phyloP scores from a whole-genome alignment of 2,797 vertebrate species.

The Allobates femoralis region DNA sequence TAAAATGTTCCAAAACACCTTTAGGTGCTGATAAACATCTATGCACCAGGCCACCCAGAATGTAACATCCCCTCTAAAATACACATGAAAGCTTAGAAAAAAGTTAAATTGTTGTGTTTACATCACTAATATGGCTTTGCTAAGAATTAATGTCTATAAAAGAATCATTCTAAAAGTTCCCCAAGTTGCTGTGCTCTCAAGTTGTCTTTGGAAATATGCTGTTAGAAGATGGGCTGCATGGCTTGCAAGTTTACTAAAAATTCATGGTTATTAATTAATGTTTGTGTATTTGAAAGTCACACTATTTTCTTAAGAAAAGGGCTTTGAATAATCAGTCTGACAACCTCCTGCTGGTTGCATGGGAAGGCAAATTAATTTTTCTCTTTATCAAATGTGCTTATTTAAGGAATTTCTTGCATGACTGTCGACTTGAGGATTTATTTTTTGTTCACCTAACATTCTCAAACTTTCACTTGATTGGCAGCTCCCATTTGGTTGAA shows the following conservation, averaged over 20 bases:
- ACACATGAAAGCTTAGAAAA: no score
- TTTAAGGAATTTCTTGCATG: conserved; percentile 21
- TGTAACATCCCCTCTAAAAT: no score
- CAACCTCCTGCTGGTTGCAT: conserved; percentile 58
- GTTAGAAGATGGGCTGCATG: background rate
- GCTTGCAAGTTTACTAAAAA: conserved; percentile 35
- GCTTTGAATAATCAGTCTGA: conserved; percentile 58
- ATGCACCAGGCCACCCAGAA: no score
- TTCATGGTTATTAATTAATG: conserved; percentile 39
- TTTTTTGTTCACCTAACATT: background rate
- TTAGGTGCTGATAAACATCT: no score
- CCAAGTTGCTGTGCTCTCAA: background rate
- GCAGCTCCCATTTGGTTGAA: background rate
- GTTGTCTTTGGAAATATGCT: conserved; percentile 27
- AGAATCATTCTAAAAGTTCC: conserved; percentile 21
- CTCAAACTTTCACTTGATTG: background rate
- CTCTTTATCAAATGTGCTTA: conserved; percentile 58
- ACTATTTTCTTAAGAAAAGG: conserved; percentile 43
- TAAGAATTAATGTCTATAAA: background rate
- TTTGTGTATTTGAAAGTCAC: conserved; percentile 33
- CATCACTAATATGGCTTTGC: background rate
- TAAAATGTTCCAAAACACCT: no score
- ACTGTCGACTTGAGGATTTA: conserved; percentile 3
- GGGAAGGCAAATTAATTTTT: conserved; percentile 53
- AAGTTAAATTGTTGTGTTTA: no score